These are phyloP conservation scores for Caradrina kadenii DNA, from an alignment of 2,888 invertebrate genomes.

Conservation along the genomic window DNA sequence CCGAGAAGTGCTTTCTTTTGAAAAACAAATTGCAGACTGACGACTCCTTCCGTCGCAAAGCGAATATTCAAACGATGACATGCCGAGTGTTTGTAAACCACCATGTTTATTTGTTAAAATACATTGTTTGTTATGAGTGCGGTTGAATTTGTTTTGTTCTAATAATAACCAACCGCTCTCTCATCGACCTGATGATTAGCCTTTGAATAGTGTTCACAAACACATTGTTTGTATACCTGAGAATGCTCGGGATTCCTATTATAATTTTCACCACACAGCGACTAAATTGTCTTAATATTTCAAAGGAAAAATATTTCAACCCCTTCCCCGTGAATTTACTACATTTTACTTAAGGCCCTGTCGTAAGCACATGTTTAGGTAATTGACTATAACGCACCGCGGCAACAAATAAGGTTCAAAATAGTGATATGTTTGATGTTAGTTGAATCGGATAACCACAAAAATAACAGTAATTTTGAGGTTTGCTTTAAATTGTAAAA, in stretches of 20 bases:
- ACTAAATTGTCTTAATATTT: background rate
- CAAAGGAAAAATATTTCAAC: no score
- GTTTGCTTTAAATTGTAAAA: no score
- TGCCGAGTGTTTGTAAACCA: conserved; percentile 83
- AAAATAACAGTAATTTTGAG: no score
- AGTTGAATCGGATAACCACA: no score
- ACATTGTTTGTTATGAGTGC: conserved; percentile 78
- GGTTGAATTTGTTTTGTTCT: conserved; percentile 58
- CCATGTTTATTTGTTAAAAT: conserved; percentile 69
- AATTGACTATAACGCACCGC: no score
- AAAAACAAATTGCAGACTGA: conserved; percentile 75
- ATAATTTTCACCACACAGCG: conserved; percentile 11
- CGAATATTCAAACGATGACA: conserved; percentile 65
- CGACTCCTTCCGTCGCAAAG: conserved; percentile 59
- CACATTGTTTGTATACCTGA: conserved; percentile 37
- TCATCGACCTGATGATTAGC: conserved; percentile 40
- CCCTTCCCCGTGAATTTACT: no score
- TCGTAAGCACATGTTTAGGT: no score
- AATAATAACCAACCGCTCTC: conserved; percentile 53
- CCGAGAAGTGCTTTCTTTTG: conserved; percentile 67
- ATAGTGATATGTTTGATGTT: no score
- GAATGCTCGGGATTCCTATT: conserved; percentile 38
- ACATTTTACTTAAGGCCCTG: no score
- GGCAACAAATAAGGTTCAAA: no score
- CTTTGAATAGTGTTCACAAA: conserved; percentile 29